Conservation (phyloP, 2,113 vertebrate species). For the Anser brachyrhynchus region DNA sequence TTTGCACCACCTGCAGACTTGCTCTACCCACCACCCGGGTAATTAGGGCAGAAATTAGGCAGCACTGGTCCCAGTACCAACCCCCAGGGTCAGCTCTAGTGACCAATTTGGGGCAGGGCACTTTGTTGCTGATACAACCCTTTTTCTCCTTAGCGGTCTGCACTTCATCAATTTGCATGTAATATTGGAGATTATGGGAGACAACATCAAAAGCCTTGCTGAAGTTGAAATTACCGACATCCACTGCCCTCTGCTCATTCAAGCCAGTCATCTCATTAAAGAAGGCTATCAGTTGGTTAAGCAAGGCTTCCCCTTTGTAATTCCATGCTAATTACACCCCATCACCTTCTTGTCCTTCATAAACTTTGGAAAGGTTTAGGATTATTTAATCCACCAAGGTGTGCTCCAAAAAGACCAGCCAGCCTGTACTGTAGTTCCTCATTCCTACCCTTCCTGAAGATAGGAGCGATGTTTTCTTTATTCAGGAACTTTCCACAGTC, state of each 20-base stretch:
- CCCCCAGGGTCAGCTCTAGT: no score
- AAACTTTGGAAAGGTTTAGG: background rate
- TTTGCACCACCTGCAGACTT: no score
- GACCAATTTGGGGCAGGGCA: background rate
- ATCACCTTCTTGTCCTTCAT: background rate
- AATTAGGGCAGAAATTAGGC: no score
- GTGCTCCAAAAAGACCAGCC: background rate
- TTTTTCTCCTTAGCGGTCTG: background rate
- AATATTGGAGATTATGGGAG: background rate
- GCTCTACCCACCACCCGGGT: background rate
- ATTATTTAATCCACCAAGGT: background rate
- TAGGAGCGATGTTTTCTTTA: background rate
- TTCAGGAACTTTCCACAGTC: background rate
- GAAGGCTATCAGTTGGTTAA: background rate
- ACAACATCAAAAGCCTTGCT: background rate
- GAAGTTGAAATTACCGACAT: background rate
- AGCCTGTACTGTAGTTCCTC: background rate
- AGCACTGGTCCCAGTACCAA: background rate
- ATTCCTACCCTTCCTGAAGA: background rate
- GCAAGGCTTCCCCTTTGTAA: background rate
- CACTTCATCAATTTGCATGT: background rate
- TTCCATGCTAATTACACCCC: background rate
- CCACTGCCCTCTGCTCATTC: background rate
- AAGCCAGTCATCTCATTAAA: background rate
- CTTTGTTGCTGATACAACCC: background rate